These are phyloP conservation scores for Sporophila hypoxantha DNA, from an alignment of 2,113 vertebrate species.

Conservation along the genomic window DNA sequence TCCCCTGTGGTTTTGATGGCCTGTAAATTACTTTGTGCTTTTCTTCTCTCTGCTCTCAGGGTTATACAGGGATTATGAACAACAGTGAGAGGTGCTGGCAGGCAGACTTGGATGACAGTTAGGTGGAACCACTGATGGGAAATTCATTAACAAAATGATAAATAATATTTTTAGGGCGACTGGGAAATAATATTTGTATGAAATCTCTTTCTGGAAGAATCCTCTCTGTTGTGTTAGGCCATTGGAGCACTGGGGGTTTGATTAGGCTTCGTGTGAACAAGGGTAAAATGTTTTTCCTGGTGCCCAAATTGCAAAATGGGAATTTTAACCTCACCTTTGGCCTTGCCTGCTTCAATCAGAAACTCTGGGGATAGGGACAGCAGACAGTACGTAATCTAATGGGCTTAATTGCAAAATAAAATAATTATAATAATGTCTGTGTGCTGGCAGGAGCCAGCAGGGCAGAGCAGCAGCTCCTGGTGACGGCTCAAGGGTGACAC, in stretches of 20 bases:
- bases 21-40: background rate
- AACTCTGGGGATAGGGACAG: background rate
- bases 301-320: background rate
- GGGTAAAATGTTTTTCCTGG: background rate
- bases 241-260: background rate
- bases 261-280: background rate
- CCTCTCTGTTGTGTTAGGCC: background rate
- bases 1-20: background rate
- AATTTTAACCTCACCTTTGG: background rate
- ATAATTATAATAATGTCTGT: background rate
- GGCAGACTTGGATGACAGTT: background rate
- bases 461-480: background rate
- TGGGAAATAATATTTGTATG: background rate
- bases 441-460: background rate
- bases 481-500: background rate
- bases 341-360: background rate
- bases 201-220: background rate
- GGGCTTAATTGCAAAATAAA: slow-evolving; percentile 19
- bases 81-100: background rate
- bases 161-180: background rate
- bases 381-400: background rate
- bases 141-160: background rate
- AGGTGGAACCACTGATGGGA: background rate
- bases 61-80: background rate
- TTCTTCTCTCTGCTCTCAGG: background rate